These are phyloP conservation scores for Philopedon plagiatum DNA, from an alignment of 2,888 invertebrate genomes.

Conservation along the genomic window DNA sequence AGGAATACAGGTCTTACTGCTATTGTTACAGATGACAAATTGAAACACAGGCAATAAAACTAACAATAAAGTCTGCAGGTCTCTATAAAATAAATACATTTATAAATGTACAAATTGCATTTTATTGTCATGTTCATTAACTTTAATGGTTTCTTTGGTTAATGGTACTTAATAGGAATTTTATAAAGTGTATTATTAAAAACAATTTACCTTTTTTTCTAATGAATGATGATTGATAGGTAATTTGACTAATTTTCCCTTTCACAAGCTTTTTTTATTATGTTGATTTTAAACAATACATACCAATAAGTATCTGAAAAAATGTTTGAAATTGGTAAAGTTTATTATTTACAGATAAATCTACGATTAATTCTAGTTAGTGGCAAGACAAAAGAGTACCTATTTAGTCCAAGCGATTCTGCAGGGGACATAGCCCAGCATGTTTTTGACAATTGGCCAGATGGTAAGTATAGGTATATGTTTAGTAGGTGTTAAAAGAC, in stretches of 20 bases:
- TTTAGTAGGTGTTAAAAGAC: too few species aligned
- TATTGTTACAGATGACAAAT: too few species aligned
- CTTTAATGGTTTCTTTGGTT: not conserved
- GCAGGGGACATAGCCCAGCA: constrained; percentile 99
- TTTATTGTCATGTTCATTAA: not conserved
- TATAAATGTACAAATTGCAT: not conserved
- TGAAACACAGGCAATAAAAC: too few species aligned
- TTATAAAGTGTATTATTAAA: not conserved
- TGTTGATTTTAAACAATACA: not conserved
- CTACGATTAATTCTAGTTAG: constrained; percentile 98
- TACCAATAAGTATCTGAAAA: too few species aligned
- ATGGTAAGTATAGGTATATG: constrained; percentile 90
- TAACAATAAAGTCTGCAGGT: not conserved
- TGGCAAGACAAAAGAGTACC: constrained; percentile 99
- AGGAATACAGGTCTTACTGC: too few species aligned
- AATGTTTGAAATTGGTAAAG: not conserved
- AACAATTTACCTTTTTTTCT: not conserved
- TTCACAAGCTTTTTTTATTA: not conserved
- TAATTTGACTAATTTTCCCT: too few species aligned
- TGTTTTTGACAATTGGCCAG: constrained; percentile 99
- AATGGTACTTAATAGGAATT: not conserved
- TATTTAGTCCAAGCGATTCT: constrained; percentile 96
- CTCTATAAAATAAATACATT: not conserved
- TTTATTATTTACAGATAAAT: constrained; percentile 85
- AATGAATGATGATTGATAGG: too few species aligned